phyloP scores from a whole-genome alignment of 2,888 invertebrate species.

The Bellardia pandia region DNA sequence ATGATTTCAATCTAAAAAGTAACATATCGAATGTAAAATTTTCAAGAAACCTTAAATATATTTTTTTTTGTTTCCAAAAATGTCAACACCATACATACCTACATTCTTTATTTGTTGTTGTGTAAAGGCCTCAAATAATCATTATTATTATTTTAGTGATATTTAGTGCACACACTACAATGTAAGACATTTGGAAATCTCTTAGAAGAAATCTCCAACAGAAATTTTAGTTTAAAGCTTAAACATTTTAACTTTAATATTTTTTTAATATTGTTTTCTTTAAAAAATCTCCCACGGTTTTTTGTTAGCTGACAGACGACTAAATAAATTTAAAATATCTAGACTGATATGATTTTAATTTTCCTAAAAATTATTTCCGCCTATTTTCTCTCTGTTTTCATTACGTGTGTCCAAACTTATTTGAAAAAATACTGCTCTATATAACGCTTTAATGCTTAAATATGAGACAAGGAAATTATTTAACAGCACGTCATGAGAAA shows the following conservation, averaged over 20 bases:
- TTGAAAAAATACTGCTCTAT: slow-evolving; percentile 43
- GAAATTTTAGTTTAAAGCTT: background rate
- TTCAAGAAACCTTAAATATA: slow-evolving; percentile 38
- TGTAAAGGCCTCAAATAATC: slow-evolving; percentile 61
- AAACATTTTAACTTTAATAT: background rate
- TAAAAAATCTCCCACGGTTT: slow-evolving; percentile 69
- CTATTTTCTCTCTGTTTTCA: background rate
- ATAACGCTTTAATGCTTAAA: slow-evolving; percentile 28
- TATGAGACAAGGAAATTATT: slow-evolving; percentile 32
- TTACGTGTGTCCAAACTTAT: background rate
- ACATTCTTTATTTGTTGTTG: background rate
- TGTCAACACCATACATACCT: slow-evolving; percentile 79
- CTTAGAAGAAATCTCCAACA: slow-evolving; percentile 55
- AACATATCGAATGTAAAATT: slow-evolving; percentile 42
- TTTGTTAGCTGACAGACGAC: slow-evolving; percentile 9
- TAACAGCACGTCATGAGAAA: slow-evolving; percentile 59
- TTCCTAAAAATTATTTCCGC: slow-evolving; percentile 62
- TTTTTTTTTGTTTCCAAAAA: slow-evolving; percentile 61
- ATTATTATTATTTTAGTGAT: slow-evolving; percentile 80
- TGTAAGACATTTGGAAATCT: slow-evolving; percentile 37
- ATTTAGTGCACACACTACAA: slow-evolving; percentile 79
- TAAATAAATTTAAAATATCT: slow-evolving; percentile 5
- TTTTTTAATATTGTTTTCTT: background rate
- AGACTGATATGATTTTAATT: slow-evolving; percentile 68
- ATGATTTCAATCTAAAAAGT: slow-evolving; percentile 59